Evolutionary conservation across 2,888 invertebrate genomes (phyloP).

Genomic region (Eudemis profundana): DNA sequence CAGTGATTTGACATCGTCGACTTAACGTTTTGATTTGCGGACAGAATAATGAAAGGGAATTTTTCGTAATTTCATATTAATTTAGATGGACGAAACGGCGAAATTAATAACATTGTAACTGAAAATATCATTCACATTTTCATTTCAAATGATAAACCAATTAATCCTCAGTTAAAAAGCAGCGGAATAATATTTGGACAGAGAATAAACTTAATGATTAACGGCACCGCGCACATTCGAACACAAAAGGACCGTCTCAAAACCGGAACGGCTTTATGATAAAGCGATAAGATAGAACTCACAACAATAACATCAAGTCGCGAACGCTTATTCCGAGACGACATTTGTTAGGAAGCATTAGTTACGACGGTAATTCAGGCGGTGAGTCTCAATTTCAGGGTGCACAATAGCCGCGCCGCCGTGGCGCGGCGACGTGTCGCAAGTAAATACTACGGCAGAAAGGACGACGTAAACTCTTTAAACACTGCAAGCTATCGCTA

Average conservation of each 20-base stretch:
- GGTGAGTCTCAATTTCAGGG: conserved; percentile 71
- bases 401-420: conserved; percentile 63
- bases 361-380: conserved; percentile 56
- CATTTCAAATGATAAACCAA: conserved; percentile 9
- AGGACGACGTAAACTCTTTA: conserved; percentile 25
- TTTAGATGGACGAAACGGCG: neutral
- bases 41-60: conserved; percentile 15
- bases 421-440: conserved; percentile 46
- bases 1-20: conserved; percentile 27
- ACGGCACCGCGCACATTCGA: conserved; percentile 53
- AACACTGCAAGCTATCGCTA: conserved; percentile 26
- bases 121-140: neutral
- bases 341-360: conserved; percentile 71
- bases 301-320: conserved; percentile 70
- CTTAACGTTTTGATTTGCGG: conserved; percentile 19
- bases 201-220: conserved; percentile 58
- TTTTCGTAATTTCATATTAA: neutral
- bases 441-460: conserved; percentile 35
- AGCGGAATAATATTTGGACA: conserved; percentile 18
- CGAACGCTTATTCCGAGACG: conserved; percentile 67
- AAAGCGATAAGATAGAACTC: conserved; percentile 63
- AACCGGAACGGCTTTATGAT: conserved; percentile 62
- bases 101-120: too few relatives aligned
- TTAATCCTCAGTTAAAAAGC: conserved; percentile 12
- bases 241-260: conserved; percentile 61